phyloP scores from a whole-genome alignment of 2,797 vertebrate genomes.

The Sparus aurata region DNA sequence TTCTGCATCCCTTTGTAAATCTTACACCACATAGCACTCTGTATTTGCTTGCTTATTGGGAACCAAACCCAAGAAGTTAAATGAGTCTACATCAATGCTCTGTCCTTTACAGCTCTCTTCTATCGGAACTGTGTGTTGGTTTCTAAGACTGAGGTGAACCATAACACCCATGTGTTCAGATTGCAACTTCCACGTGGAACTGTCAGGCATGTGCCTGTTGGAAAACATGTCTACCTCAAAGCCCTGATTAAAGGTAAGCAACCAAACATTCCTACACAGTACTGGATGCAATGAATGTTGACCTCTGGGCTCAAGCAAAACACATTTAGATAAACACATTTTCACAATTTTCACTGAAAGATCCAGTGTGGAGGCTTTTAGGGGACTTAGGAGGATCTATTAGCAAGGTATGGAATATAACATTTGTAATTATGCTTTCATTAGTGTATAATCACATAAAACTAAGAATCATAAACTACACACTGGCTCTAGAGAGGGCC shows the following conservation, averaged over 20 bases:
- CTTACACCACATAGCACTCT: background rate
- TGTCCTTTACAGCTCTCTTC: conserved; percentile 82
- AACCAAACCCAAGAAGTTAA: background rate
- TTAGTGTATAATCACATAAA: no score
- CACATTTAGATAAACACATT: no score
- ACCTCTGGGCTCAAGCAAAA: background rate
- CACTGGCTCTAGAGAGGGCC: no score
- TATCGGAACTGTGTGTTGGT: conserved; percentile 91
- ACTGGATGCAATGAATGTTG: background rate
- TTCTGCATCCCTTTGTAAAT: no score
- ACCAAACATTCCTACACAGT: background rate
- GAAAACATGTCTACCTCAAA: conserved; percentile 96
- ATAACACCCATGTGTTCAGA: conserved; percentile 90
- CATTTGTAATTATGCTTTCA: no score
- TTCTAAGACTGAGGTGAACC: conserved; percentile 90
- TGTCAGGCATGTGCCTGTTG: conserved; percentile 88
- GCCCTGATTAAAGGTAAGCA: conserved; percentile 88
- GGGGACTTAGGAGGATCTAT: no score
- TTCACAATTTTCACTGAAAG: background rate
- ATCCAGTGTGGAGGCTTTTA: no score
- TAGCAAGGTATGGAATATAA: no score
- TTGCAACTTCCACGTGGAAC: conserved; percentile 87
- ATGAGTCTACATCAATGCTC: background rate
- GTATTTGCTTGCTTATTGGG: background rate
- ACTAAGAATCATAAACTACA: no score